Base-by-base conservation (phyloP, 1,140 invertebrate species). In the Danaus melanippus region DNA sequence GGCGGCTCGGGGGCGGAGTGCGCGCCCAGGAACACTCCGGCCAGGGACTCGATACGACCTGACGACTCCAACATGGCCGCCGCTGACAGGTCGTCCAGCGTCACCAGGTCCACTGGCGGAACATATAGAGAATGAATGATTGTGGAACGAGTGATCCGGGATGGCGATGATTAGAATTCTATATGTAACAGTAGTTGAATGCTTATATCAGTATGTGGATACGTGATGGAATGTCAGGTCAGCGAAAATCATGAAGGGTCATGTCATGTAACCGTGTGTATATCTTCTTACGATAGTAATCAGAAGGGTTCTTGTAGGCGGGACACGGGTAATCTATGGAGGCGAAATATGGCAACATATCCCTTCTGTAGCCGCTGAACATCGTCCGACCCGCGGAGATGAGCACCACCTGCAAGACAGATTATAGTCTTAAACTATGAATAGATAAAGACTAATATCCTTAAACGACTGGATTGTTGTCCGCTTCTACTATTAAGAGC, bases 51-150 rank as follows among this genome's bases (percentile, higher is more conserved):
- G 48, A 98, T 96, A 58, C 97, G 90, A 59, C 96, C 95, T 10
- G 95, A 96, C 0, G 96, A 98, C 81, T 98, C 97, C 48, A 97
- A 76, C 92, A 97, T 94, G 10, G 97, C 96, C 74, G 97, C 96
- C 1, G 95, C 92, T 7, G 96, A 97, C 46, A 98, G 83, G 76
- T 97, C 95, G 74, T 98, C 97, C 69, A 97, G 74, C 0, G 97
- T 98, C 7, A 98, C 96, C 58, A 98, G 83, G 80, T 98, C 96
- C 77, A 98, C 96, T 97, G 76, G 1, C 15, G 15, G 85, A 87
- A 11, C 40, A 17, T 15, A 15, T 15, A 15, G 1, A 1, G 15
- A 15, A 15, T 15, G 1, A 53, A 60, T 49, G 21, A 15, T 17
- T 47, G 17, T 21, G 17, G 5, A 21, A 21, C 17, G 17, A 21